These are phyloP conservation scores for Diplazon laetatorius DNA, from an alignment of 2,888 invertebrate species.

Conservation along the genomic window DNA sequence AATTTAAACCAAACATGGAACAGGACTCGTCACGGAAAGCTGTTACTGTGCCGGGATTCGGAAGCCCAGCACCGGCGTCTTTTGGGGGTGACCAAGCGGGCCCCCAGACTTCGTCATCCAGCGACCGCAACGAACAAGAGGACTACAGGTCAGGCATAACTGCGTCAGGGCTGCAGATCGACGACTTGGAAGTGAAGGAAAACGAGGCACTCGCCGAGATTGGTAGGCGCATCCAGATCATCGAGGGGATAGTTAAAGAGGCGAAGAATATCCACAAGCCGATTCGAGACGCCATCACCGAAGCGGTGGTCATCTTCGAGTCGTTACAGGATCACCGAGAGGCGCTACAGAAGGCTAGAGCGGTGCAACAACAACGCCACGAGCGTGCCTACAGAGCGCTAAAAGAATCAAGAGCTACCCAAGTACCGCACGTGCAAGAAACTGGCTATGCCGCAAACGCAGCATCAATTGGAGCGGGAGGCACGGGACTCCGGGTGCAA, in stretches of 20 bases:
- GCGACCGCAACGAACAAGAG: not conserved
- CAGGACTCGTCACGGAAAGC: not conserved
- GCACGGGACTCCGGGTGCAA: too few species aligned
- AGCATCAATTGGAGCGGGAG: too few species aligned
- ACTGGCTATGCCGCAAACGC: too few species aligned
- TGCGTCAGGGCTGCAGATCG: not conserved
- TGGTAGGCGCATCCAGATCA: conserved; percentile 11
- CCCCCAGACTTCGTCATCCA: not conserved
- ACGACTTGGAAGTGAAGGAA: conserved; percentile 3
- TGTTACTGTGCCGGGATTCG: not conserved
- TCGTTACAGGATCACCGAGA: not conserved
- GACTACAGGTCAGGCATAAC: not conserved
- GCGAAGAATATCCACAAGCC: conserved; percentile 26
- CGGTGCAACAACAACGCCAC: not conserved
- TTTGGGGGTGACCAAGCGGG: not conserved
- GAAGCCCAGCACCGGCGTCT: not conserved
- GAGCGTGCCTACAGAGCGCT: not conserved
- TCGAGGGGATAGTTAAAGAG: conserved; percentile 14
- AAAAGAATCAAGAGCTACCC: not conserved
- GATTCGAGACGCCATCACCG: conserved; percentile 17
- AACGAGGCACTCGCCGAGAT: not conserved
- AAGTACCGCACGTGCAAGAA: too few species aligned
- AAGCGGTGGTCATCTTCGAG: not conserved
- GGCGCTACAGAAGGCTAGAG: not conserved
- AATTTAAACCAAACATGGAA: not conserved